Base-by-base conservation (phyloP, 2,797 vertebrate species). In the Otolemur crassicaudatus region DNA sequence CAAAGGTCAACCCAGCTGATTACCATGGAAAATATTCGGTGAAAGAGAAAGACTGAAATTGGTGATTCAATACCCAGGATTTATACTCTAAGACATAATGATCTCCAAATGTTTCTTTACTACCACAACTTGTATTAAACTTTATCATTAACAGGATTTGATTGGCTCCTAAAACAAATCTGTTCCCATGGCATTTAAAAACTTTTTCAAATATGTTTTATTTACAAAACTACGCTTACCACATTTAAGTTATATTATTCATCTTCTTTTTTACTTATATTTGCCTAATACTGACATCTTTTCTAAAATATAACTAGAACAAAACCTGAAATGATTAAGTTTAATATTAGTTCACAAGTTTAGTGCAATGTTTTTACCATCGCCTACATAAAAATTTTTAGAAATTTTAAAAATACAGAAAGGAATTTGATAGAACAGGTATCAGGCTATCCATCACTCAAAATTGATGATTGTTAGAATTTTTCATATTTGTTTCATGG, bases 261-360 rank as follows among this genome's bases (percentile, higher is more conserved):
- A 67, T 85, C 77, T 73, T 77, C 87, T 87, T 90, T 94, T 95
- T 94, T 95, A 79, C 7, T 49, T 72, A 70, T 46, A 34, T 65
- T 89, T 72, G 7, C 14, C 3, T 25, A 85, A 40, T 77, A 27
- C 16, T 85, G 29, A 69, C 53, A 95, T 60, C 4, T 90, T 86
- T 65, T 6, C 31, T 92, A 77, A 97, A 96, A 88, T 69, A 60
- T n/a, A 92, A 87, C 82, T 85, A 87, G 40, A 70, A 91, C 89
- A 58, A 90, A 93, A 49, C 29, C 53, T 95, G n/a, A 92, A 90
- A 90, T 76, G 37, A 72, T 70, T 79, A 61, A 23, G 1, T 87
- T 90, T 82, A 37, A 94, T 73, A 9, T 34, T 73, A 90, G 10
- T 87, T 90, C 27, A 92, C 7, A 85, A 17, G 7, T 79, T 90